phyloP scores from a whole-genome alignment of 2,113 vertebrate species.

The Larimichthys crocea region DNA sequence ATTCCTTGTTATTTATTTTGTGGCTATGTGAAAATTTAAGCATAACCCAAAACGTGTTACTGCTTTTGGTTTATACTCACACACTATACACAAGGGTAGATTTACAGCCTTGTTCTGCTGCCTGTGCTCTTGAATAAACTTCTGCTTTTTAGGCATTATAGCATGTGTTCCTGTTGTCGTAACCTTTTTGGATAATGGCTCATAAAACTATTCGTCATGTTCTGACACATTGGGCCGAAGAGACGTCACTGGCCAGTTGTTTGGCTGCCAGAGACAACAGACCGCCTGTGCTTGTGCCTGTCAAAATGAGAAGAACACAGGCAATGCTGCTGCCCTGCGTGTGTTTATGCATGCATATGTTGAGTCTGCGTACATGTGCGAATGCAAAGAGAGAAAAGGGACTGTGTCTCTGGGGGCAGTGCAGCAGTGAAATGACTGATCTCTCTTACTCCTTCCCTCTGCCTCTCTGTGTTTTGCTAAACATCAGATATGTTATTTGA shows the following conservation, averaged over 20 bases:
- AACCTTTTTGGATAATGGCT: slow-evolving; percentile 72
- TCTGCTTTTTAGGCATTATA: slow-evolving; percentile 58
- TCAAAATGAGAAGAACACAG: slow-evolving; percentile 51
- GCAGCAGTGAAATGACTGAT: slow-evolving; percentile 52
- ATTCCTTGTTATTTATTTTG: background rate
- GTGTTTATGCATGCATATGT: background rate
- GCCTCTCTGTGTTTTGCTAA: slow-evolving; percentile 60
- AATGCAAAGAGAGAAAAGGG: slow-evolving; percentile 20
- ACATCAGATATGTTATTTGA: slow-evolving; percentile 70
- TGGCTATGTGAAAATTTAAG: background rate
- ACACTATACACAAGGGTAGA: background rate
- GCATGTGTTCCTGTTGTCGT: slow-evolving; percentile 59
- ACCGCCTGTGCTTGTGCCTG: slow-evolving; percentile 48
- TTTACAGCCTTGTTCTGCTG: background rate
- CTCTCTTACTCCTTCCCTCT: slow-evolving; percentile 55
- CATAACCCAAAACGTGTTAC: background rate
- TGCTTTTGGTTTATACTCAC: slow-evolving; percentile 11
- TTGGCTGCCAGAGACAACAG: slow-evolving; percentile 75
- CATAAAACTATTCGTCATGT: slow-evolving; percentile 71
- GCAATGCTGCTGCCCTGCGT: slow-evolving; percentile 14
- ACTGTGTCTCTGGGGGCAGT: slow-evolving; percentile 35
- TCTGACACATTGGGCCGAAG: slow-evolving; percentile 57
- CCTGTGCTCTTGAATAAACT: slow-evolving; percentile 27
- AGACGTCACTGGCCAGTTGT: slow-evolving; percentile 64
- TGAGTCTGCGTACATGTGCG: slow-evolving; percentile 28